phyloP scores from a whole-genome alignment of 2,888 invertebrate species.

The Harpagoxenus sublaevis region DNA sequence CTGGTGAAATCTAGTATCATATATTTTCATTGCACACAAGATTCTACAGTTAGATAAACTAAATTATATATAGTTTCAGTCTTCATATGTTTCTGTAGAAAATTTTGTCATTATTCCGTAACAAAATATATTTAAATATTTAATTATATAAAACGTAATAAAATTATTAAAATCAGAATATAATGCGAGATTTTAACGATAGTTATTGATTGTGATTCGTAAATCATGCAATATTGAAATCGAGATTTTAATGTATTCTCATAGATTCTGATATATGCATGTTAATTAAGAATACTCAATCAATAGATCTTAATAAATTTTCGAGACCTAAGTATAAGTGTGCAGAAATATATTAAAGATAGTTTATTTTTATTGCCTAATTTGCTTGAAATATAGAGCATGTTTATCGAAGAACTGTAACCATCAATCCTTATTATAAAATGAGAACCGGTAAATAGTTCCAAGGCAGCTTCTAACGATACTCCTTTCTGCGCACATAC shows the following conservation, averaged over 20 bases:
- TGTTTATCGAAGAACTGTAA: constrained; percentile 31
- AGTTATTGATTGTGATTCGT: background rate
- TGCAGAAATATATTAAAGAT: background rate
- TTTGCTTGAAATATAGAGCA: background rate
- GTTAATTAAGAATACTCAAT: background rate
- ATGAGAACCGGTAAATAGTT: background rate
- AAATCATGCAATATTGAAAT: background rate
- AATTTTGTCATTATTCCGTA: background rate
- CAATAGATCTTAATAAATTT: background rate
- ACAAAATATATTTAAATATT: background rate
- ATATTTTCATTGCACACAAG: background rate
- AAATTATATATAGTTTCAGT: background rate
- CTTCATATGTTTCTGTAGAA: background rate
- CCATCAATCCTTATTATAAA: constrained; percentile 24
- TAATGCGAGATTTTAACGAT: background rate
- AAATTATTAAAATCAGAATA: background rate
- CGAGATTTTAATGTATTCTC: background rate
- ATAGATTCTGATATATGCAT: background rate
- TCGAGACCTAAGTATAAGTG: background rate
- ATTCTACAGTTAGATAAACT: background rate
- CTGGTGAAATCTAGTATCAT: background rate
- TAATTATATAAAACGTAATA: background rate
- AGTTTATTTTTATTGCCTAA: background rate
- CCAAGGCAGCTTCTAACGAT: constrained; percentile 26
- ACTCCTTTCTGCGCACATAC: background rate